Evolutionary conservation across 2,113 vertebrate genomes (phyloP).

Genomic region (Mastomys natalensis): DNA sequence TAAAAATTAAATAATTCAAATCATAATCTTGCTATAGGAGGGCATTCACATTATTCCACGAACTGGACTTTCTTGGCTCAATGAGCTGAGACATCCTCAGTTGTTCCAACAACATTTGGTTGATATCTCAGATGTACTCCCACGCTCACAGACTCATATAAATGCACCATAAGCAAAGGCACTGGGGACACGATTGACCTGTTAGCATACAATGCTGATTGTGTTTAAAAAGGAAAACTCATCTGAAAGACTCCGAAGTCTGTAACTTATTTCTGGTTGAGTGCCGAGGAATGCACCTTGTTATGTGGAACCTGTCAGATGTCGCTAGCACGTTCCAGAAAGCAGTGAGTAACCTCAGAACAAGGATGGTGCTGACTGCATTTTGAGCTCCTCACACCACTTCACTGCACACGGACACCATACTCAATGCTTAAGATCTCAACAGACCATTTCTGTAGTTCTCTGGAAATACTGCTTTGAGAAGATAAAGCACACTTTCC

Average conservation of each 20-base stretch:
- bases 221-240: constrained; percentile 10
- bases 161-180: not conserved
- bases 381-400: not conserved
- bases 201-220: not conserved
- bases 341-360: not conserved
- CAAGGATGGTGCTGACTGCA: not conserved
- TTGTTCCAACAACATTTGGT: not conserved
- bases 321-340: not conserved
- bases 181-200: not conserved
- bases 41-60: not conserved
- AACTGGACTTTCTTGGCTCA: not conserved
- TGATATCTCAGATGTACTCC: not conserved
- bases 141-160: not conserved
- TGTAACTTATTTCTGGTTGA: constrained; percentile 41
- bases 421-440: not conserved
- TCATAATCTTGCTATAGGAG: not conserved
- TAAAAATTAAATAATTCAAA: not conserved
- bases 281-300: not conserved
- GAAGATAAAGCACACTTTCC: constrained; percentile 68
- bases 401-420: not conserved
- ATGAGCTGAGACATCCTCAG: not conserved
- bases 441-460: constrained; percentile 43
- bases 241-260: not conserved
- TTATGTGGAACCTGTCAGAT: not conserved
- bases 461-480: not conserved